These are phyloP conservation scores for Branchellion lobata DNA, from an alignment of 2,888 invertebrate genomes.

Conservation along the genomic window DNA sequence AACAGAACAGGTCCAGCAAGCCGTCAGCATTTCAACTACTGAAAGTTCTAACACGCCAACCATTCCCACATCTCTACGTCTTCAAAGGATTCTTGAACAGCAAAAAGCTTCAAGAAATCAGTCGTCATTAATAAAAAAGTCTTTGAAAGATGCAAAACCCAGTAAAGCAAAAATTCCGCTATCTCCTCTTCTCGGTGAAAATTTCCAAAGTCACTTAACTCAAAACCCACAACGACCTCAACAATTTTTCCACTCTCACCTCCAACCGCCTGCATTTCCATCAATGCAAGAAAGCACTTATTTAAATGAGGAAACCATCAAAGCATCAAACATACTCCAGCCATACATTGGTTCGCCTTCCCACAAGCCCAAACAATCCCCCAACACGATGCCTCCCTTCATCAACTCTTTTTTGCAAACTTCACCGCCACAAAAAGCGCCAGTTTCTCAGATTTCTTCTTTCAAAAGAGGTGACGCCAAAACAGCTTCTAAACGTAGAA, in stretches of 20 bases:
- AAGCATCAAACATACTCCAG: not conserved
- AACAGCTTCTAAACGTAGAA: slow-evolving; percentile 62
- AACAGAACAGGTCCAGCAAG: not conserved
- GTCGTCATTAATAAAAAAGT: slow-evolving; percentile 56
- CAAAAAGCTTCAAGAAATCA: slow-evolving; percentile 37
- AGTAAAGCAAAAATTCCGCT: slow-evolving; percentile 61
- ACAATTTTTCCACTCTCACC: not conserved
- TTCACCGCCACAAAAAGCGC: no score
- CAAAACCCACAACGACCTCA: not conserved
- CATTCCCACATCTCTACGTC: slow-evolving; percentile 31
- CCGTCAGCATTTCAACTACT: not conserved
- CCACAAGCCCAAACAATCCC: not conserved
- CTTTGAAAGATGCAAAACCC: no score
- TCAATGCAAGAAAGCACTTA: not conserved
- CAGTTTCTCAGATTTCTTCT: not conserved
- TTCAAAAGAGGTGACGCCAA: slow-evolving; percentile 54
- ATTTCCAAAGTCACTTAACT: not conserved
- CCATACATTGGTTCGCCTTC: not conserved
- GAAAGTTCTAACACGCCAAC: slow-evolving; percentile 35
- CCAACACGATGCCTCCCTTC: not conserved
- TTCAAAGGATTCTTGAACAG: slow-evolving; percentile 36
- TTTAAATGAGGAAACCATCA: not conserved
- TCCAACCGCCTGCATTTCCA: not conserved
- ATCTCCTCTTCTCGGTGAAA: not conserved
- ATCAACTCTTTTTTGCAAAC: not conserved